These are phyloP conservation scores for Microtus montanus DNA, from an alignment of 2,113 vertebrate genomes.

Conservation along the genomic window DNA sequence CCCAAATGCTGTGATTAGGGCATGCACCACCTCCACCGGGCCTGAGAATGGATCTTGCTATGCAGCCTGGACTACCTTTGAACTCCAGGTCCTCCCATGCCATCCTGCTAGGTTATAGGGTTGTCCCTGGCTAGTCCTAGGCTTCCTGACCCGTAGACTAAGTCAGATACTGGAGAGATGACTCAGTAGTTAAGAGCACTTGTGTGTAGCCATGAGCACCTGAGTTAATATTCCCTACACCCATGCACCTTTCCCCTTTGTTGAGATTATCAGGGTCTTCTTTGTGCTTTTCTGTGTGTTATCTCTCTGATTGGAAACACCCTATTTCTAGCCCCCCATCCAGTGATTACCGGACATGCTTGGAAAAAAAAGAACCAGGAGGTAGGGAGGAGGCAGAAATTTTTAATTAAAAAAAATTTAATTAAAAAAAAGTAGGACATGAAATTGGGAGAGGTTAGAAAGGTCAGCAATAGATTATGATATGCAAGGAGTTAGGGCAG, in stretches of 20 bases:
- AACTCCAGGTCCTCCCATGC: neutral
- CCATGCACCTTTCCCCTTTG: neutral
- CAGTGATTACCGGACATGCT: neutral
- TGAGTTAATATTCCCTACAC: neutral
- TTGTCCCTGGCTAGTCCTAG: accelerated
- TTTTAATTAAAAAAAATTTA: neutral
- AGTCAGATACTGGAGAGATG: neutral
- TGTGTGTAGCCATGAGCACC: neutral
- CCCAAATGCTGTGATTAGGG: too few species aligned
- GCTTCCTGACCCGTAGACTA: neutral
- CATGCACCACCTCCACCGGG: too few species aligned
- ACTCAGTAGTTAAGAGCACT: neutral
- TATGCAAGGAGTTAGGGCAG: neutral
- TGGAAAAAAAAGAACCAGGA: neutral
- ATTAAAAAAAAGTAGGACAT: neutral
- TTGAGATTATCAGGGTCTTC: neutral
- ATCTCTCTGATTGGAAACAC: neutral
- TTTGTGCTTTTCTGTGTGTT: neutral
- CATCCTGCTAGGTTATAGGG: neutral
- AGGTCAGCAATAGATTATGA: neutral
- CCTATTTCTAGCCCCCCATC: neutral
- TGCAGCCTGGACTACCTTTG: neutral
- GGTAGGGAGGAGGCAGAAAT: too few species aligned
- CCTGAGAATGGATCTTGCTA: neutral
- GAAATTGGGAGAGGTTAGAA: neutral